Base-by-base conservation (phyloP, 2,888 invertebrate genomes). In the Trichogramma dendrolimi region DNA sequence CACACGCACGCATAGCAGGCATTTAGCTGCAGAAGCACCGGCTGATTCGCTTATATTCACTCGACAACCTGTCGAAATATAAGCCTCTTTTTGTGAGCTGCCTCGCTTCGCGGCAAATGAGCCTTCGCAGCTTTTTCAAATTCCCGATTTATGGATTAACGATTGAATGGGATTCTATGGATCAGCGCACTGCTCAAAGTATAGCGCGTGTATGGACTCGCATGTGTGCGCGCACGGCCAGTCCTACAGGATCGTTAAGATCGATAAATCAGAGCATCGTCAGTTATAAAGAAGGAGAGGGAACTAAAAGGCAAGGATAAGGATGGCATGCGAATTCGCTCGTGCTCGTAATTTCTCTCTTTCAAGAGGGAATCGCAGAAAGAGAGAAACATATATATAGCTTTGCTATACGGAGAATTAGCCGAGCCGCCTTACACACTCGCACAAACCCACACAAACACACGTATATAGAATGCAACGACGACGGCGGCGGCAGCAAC, bases 251-350 rank as follows among this genome's bases (percentile, higher is more conserved):
- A 51, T 61, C 49, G 43, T 57, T 57, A 61, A 48, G 56, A 52
- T 51, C 65, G 63, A 63, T 66, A 66, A 66, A 66, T 66, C 65
- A 65, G 61, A 42, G 42, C 27, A 61, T 65, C 65, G 65, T 63
- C 65, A 54, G 62, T 51, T 46, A 43, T 46, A 55, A 27, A 10
- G 43, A 27, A 41, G 51, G 56, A 56, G 56, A 39, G 41, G 11
- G 52, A 11, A 10, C 39, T 48, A 52, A 51, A 62, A 44, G 46
- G 11, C 46, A 53, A 38, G 55, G 11, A 5, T 4, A 38, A 6
- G 39, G 55, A 11, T 10, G 42, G 10, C 27, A 6, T 27, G 51
- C 51, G n/a, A 27, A 51, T 39, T 14, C n/a, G 27, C 27, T 56
- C n/a, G 55, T 41, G 55, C 60, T 61, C 61, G 58, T 55, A 61